These are phyloP conservation scores for Psittacara wagleri DNA, from an alignment of 2,113 vertebrate species.

Conservation along the genomic window DNA sequence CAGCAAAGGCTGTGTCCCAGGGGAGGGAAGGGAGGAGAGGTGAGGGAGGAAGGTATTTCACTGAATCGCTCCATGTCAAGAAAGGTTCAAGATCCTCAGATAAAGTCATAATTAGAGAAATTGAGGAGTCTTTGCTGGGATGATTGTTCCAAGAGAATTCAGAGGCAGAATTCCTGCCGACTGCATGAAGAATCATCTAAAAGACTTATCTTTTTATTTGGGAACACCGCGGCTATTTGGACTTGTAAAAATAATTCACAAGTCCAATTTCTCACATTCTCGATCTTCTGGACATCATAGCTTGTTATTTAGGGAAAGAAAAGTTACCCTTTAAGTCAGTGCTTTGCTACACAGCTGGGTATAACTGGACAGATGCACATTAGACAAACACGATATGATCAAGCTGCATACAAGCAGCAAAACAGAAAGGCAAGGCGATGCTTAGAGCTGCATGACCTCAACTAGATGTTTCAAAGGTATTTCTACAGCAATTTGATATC, in stretches of 20 bases:
- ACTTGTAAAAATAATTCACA: constrained; percentile 36
- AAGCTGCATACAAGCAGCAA: background rate
- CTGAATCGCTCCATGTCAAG: background rate
- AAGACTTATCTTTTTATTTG: background rate
- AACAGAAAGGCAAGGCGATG: background rate
- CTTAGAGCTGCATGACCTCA: constrained; percentile 54
- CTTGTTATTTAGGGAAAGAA: background rate
- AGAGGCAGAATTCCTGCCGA: background rate
- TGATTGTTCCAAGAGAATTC: background rate
- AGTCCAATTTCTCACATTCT: background rate
- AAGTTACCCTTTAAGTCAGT: background rate
- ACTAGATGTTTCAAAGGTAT: constrained; percentile 50
- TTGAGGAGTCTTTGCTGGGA: background rate
- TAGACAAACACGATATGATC: background rate
- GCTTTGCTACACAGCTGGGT: background rate
- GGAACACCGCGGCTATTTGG: background rate
- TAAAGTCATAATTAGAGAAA: background rate
- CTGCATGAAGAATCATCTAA: background rate
- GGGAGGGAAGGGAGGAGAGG: background rate
- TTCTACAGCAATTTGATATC: constrained; percentile 51
- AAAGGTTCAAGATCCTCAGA: background rate
- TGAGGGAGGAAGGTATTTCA: background rate
- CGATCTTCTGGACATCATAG: background rate
- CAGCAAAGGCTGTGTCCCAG: background rate
- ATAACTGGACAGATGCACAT: background rate